Base-by-base conservation (phyloP, 2,797 vertebrate species). In the Alauda arvensis region DNA sequence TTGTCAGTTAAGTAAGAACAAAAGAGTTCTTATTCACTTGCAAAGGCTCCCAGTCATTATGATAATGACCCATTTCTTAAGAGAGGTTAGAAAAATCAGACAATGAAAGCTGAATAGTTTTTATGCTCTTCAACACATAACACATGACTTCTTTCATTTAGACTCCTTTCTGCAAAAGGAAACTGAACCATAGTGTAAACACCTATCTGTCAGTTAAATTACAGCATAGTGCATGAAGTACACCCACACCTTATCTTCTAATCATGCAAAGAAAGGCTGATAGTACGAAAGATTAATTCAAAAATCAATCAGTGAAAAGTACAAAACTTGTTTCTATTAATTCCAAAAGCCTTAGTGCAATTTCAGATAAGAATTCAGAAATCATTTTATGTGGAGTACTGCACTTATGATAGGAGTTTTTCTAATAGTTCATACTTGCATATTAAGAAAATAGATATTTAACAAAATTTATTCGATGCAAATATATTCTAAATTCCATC, bases 341-440 rank as follows among this genome's bases (percentile, higher is more conserved):
- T 66, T 86, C 13, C 11, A 34, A 71, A 68, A 62, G 28, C 39
- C n/a, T 19, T 7, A 42, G 4, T 11, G 18, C 18, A 65, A 45
- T 34, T 80, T 49, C n/a, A 85, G n/a, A 17, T 49, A 70, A 65
- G 9, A 70, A 77, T 42, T 62, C 21, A 46, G 26, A 24, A 37
- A 23, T 6, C 46, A 33, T 28, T 81, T n/a, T 51, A 46, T 39
- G 17, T 70, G 18, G 21, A 81, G 10, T 60, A 83, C 10, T 52
- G 20, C 8, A 40, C 6, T 57, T 57, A 29, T 0, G 1, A 49
- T 3, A 46, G 28, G 37, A 4, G 7, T 4, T 48, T 55, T 69
- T 46, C 16, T 78, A 68, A 4, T 9, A 18, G 28, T 26, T 72
- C 34, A 59, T 17, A 34, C 13, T 21, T 40, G 10, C 3, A 18